These are phyloP conservation scores for Salvelinus namaycush DNA, from an alignment of 2,113 vertebrate genomes.

Conservation along the genomic window DNA sequence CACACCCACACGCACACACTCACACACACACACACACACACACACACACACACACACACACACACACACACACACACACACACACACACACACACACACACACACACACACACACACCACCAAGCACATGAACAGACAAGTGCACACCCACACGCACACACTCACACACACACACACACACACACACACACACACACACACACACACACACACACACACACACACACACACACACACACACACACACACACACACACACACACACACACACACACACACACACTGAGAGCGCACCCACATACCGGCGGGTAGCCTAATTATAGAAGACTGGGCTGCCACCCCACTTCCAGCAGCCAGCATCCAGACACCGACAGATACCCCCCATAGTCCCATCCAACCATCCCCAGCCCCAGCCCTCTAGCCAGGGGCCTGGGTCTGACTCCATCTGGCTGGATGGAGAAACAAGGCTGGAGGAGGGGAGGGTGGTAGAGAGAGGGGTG, in stretches of 20 bases:
- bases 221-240: background rate
- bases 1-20: background rate
- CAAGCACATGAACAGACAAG: too few relatives aligned
- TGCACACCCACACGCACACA: too few relatives aligned
- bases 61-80: too few relatives aligned
- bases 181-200: too few relatives aligned
- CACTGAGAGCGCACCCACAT: background rate
- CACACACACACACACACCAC: too few relatives aligned
- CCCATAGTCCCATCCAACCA: background rate
- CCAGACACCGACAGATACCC: slow-evolving; percentile 1
- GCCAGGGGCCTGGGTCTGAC: slow-evolving; percentile 5
- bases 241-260: background rate
- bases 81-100: too few relatives aligned
- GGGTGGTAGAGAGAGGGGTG: background rate
- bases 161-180: too few relatives aligned
- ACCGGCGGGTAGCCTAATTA: slow-evolving; percentile 10
- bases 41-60: too few relatives aligned
- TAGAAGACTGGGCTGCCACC: slow-evolving; percentile 11
- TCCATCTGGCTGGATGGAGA: slow-evolving; percentile 13
- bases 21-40: too few relatives aligned
- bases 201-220: too few relatives aligned
- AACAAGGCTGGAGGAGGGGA: background rate
- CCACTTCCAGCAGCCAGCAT: background rate
- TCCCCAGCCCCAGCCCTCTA: background rate
- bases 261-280: background rate